Evolutionary conservation across 1,140 invertebrate genomes (phyloP).

Genomic region (Drosophila kurseongensis): DNA sequence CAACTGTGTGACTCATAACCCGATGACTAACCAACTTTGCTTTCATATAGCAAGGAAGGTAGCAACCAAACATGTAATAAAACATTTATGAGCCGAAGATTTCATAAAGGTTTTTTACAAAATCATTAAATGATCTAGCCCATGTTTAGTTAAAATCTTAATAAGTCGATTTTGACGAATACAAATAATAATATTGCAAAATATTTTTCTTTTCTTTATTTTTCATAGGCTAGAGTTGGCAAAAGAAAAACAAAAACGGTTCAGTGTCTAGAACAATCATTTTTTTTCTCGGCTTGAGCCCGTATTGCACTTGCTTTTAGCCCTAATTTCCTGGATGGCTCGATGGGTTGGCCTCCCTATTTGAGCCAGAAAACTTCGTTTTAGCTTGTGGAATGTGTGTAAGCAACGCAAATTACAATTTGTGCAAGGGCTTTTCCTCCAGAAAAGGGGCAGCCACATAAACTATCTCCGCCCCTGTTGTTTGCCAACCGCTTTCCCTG

Average conservation of each 20-base stretch:
- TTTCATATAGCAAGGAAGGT: no score
- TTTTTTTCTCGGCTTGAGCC: not conserved
- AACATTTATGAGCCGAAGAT: no score
- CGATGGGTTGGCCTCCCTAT: slow-evolving; percentile 12
- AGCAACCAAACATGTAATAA: no score
- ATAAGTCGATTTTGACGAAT: no score
- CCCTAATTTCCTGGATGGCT: slow-evolving; percentile 35
- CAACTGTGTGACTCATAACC: slow-evolving; percentile 22
- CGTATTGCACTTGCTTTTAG: slow-evolving; percentile 5
- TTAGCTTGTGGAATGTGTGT: slow-evolving; percentile 12
- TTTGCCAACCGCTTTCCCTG: slow-evolving; percentile 2
- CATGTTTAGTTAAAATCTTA: no score
- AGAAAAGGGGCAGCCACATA: not conserved
- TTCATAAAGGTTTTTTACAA: no score
- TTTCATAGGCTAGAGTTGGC: no score
- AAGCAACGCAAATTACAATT: slow-evolving; percentile 35
- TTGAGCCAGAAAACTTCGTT: slow-evolving; percentile 9
- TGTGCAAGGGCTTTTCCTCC: slow-evolving; percentile 5
- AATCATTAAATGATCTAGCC: no score
- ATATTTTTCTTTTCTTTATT: no score
- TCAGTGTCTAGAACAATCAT: no score
- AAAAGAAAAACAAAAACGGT: no score
- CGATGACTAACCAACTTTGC: slow-evolving; percentile 5
- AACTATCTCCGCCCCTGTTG: slow-evolving; percentile 3
- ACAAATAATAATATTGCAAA: no score